Conservation (phyloP, 2,888 invertebrate species). For the Thecocarcelia acutangulata region DNA sequence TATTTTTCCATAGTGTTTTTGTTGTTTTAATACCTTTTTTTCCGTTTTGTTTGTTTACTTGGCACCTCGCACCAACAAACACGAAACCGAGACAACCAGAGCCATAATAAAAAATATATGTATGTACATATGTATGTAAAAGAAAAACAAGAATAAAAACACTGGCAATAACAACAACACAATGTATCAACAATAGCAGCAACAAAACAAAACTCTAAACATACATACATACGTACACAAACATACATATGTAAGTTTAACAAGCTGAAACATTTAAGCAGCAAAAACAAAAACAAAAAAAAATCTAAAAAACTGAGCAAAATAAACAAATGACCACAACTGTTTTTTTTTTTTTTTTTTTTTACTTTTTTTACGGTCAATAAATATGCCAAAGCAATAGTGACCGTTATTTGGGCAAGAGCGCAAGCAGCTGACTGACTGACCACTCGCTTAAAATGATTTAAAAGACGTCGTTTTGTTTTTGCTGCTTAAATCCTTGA, state of each 20-base stretch:
- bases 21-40: constrained; percentile 35
- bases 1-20: constrained; percentile 17
- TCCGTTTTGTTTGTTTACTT: constrained; percentile 57
- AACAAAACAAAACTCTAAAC: constrained; percentile 20
- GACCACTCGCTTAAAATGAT: not conserved
- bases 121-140: not conserved
- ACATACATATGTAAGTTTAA: constrained; percentile 5
- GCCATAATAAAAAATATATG: constrained; percentile 37
- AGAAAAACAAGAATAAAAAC: constrained; percentile 17
- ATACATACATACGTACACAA: not conserved
- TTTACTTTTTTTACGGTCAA: constrained; percentile 40
- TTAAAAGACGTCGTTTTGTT: constrained; percentile 16
- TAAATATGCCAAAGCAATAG: constrained; percentile 43
- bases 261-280: constrained; percentile 46
- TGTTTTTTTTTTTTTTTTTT: constrained; percentile 44
- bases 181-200: not conserved
- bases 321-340: constrained; percentile 53
- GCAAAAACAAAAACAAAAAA: constrained; percentile 10
- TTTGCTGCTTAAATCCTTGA: constrained; percentile 11
- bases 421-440: not conserved
- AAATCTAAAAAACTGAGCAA: constrained; percentile 10
- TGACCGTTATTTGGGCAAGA: constrained; percentile 26
- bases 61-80: constrained; percentile 60
- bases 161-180: not conserved
- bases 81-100: constrained; percentile 59